Evolutionary conservation across 2,113 vertebrate genomes (phyloP).

Genomic region (Bettongia penicillata): DNA sequence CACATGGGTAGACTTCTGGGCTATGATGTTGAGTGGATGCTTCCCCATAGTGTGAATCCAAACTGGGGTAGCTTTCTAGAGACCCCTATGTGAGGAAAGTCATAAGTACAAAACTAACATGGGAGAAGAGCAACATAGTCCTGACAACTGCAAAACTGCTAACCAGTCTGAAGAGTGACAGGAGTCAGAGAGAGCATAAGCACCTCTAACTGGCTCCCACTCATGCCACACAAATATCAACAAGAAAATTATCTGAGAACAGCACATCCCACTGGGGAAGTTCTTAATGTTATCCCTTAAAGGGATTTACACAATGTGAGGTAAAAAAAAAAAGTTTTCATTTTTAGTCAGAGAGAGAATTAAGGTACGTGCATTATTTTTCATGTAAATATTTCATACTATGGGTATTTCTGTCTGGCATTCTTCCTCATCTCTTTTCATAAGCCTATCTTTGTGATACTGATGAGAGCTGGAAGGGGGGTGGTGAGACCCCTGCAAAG

Average conservation of each 20-base stretch:
- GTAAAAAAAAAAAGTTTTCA: constrained; percentile 23
- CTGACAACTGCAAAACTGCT: constrained; percentile 5
- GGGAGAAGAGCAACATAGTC: not conserved
- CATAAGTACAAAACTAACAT: not conserved
- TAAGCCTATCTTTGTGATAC: not conserved
- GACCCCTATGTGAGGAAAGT: no score
- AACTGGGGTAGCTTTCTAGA: not conserved
- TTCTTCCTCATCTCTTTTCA: not conserved
- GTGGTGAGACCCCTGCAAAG: no score
- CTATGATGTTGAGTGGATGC: no score
- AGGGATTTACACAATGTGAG: not conserved
- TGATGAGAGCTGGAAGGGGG: no score
- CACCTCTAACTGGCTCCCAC: not conserved
- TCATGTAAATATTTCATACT: constrained; percentile 22
- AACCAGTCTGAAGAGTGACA: not conserved
- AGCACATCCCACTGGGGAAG: not conserved
- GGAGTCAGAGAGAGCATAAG: not conserved
- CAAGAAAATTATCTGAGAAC: constrained; percentile 17
- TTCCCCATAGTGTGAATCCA: not conserved
- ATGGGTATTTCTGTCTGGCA: not conserved
- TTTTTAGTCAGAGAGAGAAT: not conserved
- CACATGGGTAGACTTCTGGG: no score
- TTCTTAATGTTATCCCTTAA: not conserved
- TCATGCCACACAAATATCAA: not conserved
- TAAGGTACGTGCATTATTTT: constrained; percentile 11